Conservation (phyloP, 2,113 vertebrate species). For the Machaerirhynchus nigripectus region DNA sequence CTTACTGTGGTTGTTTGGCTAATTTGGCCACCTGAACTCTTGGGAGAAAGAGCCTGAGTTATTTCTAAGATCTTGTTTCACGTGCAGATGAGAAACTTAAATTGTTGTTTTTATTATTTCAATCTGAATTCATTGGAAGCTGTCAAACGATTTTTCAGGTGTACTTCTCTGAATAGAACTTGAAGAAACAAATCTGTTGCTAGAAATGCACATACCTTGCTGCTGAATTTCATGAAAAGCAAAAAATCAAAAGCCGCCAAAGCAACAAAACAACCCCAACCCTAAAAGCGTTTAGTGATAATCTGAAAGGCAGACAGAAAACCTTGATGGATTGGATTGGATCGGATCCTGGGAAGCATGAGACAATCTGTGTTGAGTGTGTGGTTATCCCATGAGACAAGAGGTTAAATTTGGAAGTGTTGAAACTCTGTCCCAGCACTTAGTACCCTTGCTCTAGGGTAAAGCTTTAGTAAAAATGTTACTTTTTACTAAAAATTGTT, state of each 20-base stretch:
- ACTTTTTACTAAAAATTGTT: not conserved
- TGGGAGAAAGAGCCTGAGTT: not conserved
- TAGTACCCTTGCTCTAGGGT: not conserved
- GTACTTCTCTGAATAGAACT: not conserved
- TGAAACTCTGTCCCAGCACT: not conserved
- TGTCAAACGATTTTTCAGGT: not conserved
- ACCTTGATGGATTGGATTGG: not conserved
- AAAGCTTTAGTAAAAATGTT: not conserved
- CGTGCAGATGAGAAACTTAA: not conserved
- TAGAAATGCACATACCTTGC: rapidly evolving
- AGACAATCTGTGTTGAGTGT: not conserved
- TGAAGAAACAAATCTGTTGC: not conserved
- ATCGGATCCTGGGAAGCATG: not conserved
- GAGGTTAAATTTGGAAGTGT: not conserved
- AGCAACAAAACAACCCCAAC: not conserved
- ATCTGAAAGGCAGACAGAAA: not conserved
- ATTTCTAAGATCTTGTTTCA: not conserved
- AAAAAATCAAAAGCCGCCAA: not conserved
- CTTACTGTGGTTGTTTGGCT: not conserved
- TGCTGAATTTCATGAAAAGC: not conserved
- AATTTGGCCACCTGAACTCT: not conserved
- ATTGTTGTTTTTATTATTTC: not conserved
- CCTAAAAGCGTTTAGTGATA: not conserved
- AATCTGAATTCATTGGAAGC: not conserved
- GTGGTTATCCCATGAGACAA: not conserved